Base-by-base conservation (phyloP, 1,140 invertebrate species). In the Anoplolepis gracilipes region DNA sequence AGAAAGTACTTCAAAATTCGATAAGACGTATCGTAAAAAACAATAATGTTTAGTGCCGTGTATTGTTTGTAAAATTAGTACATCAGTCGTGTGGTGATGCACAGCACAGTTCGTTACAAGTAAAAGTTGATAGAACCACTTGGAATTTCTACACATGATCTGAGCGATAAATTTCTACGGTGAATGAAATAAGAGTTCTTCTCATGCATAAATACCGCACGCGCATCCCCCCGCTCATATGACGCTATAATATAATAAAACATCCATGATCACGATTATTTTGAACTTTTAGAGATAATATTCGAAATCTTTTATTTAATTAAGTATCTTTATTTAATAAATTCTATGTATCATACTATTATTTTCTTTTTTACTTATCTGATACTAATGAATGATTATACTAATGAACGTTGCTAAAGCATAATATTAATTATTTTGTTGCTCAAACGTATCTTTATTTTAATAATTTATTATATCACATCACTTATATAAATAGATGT, bases 161-260 rank as follows among this genome's bases (percentile, higher is more conserved):
- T 46, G 69, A 25, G 6, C 46, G 57, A 85, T 85, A 89, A 85
- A 89, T 75, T 57, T 61, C 22, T 7, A 11, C 33, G 28, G 28
- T 85, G 75, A 85, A 75, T 88, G 42, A 67, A 88, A 88, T 75
- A 88, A 79, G 78, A 88, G 86, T 72, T 61, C 57, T 61, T 57
- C 79, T 88, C 59, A 78, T 88, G 86, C 75, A 85, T 88, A 85
- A 88, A 85, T 85, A 85, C 86, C 75, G 81, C 86, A 88, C 87
- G 86, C 75, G 86, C 79, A n/a, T 70, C 55, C 22, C 28, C 22
- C 16, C 49, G 78, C 77, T 22, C 64, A 73, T 53, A 73, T 28
- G 36, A 64, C 33, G 39, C 36, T 30, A 16, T 49, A 28, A 85
- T 30, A 16, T 49, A 28, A 85, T 49, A 39, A 69, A 59, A 53